Percentiles rank a stretch among this genome's conserved stretches.
phyloP scores from a whole-genome alignment of 2,888 invertebrate genomes.

The Mythimna vitellina region DNA sequence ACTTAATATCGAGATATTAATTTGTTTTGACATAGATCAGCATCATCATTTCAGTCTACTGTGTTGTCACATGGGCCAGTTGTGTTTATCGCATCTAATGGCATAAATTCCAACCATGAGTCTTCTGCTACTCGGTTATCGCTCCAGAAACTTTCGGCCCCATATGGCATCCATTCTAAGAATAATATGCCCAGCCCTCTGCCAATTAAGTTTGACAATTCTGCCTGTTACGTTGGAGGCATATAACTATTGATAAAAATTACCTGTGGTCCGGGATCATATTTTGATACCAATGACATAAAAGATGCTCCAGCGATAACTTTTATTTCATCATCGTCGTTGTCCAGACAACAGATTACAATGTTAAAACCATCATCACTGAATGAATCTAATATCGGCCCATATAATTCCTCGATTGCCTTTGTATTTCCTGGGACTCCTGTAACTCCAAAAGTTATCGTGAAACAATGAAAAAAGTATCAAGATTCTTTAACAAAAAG shows the following conservation, averaged over 20 bases:
- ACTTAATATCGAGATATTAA: too few relatives aligned
- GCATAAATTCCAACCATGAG: too few relatives aligned
- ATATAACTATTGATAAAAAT: constrained; percentile 29
- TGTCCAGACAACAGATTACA: constrained; percentile 72
- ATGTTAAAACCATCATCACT: constrained; percentile 47
- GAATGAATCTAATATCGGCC: background rate
- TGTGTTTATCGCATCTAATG: too few relatives aligned
- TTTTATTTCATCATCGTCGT: constrained; percentile 57
- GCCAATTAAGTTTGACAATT: background rate
- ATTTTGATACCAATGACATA: constrained; percentile 54
- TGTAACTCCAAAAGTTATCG: constrained; percentile 33
- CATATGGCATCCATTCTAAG: too few relatives aligned
- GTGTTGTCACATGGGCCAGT: background rate
- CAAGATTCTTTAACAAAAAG: background rate
- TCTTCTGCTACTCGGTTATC: background rate
- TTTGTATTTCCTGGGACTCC: constrained; percentile 66
- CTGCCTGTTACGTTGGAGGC: too few relatives aligned
- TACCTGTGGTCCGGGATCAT: constrained; percentile 38
- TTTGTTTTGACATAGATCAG: too few relatives aligned
- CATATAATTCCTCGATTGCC: constrained; percentile 65
- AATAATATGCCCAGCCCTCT: too few relatives aligned
- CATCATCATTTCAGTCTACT: background rate
- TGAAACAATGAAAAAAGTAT: background rate
- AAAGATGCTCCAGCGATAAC: constrained; percentile 68
- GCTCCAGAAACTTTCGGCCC: background rate